A percentile compares a stretch with the other conserved stretches of the same genome.
These are phyloP conservation scores for Athalia rosae DNA, from an alignment of 2,888 invertebrate species.

Conservation along the genomic window DNA sequence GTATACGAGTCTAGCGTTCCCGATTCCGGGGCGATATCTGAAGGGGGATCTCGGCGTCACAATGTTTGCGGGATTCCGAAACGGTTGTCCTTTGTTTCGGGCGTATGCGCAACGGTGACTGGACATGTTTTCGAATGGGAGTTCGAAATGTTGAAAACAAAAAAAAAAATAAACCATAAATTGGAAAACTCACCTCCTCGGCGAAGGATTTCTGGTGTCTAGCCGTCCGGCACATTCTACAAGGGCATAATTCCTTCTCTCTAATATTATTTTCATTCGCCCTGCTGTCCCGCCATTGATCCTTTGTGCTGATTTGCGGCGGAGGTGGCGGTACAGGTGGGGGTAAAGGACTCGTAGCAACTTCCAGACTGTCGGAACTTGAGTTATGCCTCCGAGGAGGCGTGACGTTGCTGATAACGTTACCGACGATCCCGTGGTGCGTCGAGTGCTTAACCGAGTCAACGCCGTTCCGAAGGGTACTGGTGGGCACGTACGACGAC, in stretches of 20 bases:
- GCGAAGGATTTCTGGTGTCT: constrained; percentile 68
- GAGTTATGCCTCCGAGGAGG: constrained; percentile 71
- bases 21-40: too few relatives aligned
- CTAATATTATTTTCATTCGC: constrained; percentile 58
- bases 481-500: constrained; percentile 48
- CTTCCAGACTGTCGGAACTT: constrained; percentile 71
- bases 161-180: not conserved
- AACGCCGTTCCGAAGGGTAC: constrained; percentile 13
- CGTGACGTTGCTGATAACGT: constrained; percentile 65
- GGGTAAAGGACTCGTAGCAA: constrained; percentile 71
- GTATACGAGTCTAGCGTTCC: too few relatives aligned
- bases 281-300: constrained; percentile 41
- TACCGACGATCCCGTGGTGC: constrained; percentile 43
- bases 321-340: constrained; percentile 75
- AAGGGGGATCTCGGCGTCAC: too few relatives aligned
- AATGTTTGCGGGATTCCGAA: too few relatives aligned
- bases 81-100: too few relatives aligned
- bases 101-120: not conserved
- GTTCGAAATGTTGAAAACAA: not conserved
- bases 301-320: constrained; percentile 61
- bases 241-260: constrained; percentile 65
- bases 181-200: constrained; percentile 68
- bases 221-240: constrained; percentile 70
- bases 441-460: constrained; percentile 38
- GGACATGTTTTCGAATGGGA: not conserved